Evolutionary conservation across 2,888 invertebrate genomes (phyloP), one percentile per base, ranked within the genome.

Genomic region (Athrips mouffetella): DNA sequence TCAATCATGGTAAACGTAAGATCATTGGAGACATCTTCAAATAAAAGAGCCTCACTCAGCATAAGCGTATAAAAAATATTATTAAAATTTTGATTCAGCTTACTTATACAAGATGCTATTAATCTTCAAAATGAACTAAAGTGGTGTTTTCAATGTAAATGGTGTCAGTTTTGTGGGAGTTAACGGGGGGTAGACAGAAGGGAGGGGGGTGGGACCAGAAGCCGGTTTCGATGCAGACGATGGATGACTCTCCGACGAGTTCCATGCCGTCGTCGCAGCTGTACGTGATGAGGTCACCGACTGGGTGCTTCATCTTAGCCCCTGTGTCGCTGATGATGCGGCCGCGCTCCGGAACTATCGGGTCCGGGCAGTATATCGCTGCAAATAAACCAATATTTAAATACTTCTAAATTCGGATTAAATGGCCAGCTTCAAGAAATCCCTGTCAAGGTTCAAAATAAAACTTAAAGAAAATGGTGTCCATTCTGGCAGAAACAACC

Each of bases 131-230:
- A 49, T 86, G 76, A 3, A 85, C 73, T 13, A 86, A 57, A 0
- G 86, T 86, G 0, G 82, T 81, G 39, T 87, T 88, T 44, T 82
- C 87, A 35, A 84, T 65, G 37, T 71, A 79, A 29, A 87, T 86
- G 0, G 84, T 85, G 46, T 86, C 85, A 0, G 79, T 53, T 52
- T 78, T 79, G 5, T 67, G 63, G 8, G 77, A 67, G 29, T 80
- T 76, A 0, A 80, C 73, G 0, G 80, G 82, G 0, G 70, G 76
- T 1, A 85, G 62, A 91, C 96, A 96, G 73, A 94, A 92, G 41
- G 96, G 96, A 8, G 95, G 92, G 16, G 94, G 93, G 75, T 95
- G 94, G 1, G 96, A 95, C 96, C 96, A 96, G 70, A 93, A 93
- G 40, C 96, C 96, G 53, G 93, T 94, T 75, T 96, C 96, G 4